A percentile compares a stretch with the other conserved stretches of the same genome.
These are phyloP conservation scores for Diphyllodes magnificus DNA, from an alignment of 2,113 vertebrate genomes.

Conservation along the genomic window DNA sequence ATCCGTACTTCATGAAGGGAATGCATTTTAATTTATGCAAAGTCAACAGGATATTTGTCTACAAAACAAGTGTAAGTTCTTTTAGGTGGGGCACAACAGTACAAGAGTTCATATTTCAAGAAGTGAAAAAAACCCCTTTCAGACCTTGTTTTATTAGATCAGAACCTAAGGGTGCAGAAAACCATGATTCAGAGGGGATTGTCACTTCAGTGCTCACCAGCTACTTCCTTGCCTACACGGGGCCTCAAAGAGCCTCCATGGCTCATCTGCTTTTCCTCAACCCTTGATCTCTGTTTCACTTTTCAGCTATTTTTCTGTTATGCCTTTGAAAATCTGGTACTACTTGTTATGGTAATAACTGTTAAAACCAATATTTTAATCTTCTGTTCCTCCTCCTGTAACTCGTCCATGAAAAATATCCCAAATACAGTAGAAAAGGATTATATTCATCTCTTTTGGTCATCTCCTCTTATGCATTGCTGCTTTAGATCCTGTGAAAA, in stretches of 20 bases:
- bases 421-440: not conserved
- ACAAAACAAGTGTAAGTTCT: not conserved
- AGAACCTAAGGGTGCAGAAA: not conserved
- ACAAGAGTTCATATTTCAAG: not conserved
- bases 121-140: not conserved
- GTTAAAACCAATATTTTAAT: not conserved
- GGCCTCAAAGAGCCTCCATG: no score
- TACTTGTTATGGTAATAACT: not conserved
- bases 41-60: not conserved
- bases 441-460: not conserved
- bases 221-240: rapidly evolving
- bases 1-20: not conserved
- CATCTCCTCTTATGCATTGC: not conserved
- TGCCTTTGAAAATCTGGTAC: not conserved
- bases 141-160: not conserved
- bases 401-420: rapidly evolving
- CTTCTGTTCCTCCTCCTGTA: not conserved
- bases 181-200: not conserved
- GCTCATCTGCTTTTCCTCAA: not conserved
- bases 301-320: not conserved
- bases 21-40: not conserved
- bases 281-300: not conserved
- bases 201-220: not conserved
- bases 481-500: not conserved
- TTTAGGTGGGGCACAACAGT: not conserved